Base-by-base conservation (phyloP, 2,888 invertebrate genomes). In the Torymus auratus region DNA sequence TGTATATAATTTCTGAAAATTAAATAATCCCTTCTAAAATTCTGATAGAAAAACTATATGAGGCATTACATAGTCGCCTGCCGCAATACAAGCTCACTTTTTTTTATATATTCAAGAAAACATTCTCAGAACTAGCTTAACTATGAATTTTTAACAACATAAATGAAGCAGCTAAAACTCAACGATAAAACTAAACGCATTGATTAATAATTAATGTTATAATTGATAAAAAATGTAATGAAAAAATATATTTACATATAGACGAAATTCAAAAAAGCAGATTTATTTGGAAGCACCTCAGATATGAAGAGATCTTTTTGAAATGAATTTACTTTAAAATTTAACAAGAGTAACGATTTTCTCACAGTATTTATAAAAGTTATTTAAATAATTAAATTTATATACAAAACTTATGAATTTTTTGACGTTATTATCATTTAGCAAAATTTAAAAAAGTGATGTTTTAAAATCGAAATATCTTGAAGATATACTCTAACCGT, bases 201-300 rank as follows among this genome's bases (percentile, higher is more conserved):
- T 50, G 68, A 53, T 70, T 56, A 69, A 20, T 53, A 61, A 53
- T 65, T 65, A 76, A 60, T 23, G 60, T 68, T n/a, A 62, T 78
- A 61, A 62, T 28, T 73, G 28, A 78, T 78, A 17, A 67, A 73
- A 14, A 62, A 69, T n/a, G 65, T 56, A 74, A 11, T 41, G 41
- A 61, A 74, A 61, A 15, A 70, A 14, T 41, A 50, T 80, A 75
- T 80, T 65, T 75, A 80, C 75, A 80, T 15, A 70, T 65, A 64
- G 14, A 80, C 70, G 65, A 73, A 73, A 73, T 41, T 65, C 23
- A 41, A 65, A 79, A 78, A 68, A 64, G 53, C 23, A 75, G 11
- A 68, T 62, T 75, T 67, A 74, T 60, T 74, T 69, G 72, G 77
- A 72, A 81, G 72, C 68, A 81, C 81, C 58, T 71, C 55, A 68